Conservation (phyloP, 1,140 invertebrate genomes). For the Augochlora pura region DNA sequence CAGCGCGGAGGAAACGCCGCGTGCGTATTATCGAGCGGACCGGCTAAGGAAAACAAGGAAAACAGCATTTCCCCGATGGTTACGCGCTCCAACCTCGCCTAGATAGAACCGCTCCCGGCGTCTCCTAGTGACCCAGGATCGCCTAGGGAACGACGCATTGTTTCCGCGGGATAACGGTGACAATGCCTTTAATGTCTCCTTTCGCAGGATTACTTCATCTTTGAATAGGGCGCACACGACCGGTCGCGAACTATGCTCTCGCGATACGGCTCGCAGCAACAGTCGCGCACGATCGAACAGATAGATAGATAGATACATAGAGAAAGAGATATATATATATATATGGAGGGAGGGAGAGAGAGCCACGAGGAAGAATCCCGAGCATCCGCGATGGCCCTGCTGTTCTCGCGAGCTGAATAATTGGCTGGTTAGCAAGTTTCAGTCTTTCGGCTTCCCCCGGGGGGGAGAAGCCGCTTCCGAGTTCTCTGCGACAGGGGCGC, state of each 20-base stretch:
- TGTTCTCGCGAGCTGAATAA: no score
- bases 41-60: slow-evolving; percentile 13
- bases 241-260: background rate
- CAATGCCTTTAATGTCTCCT: slow-evolving; percentile 50
- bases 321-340: no score
- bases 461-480: no score
- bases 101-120: slow-evolving; percentile 17
- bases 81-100: slow-evolving; percentile 8
- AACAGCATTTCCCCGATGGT: slow-evolving; percentile 22
- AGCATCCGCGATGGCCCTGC: background rate
- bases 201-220: slow-evolving; percentile 31
- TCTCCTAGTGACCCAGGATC: slow-evolving; percentile 36
- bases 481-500: no score
- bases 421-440: no score
- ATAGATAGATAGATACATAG: no score
- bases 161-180: slow-evolving; percentile 41
- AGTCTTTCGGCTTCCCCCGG: no score
- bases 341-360: no score
- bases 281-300: background rate
- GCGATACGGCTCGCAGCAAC: background rate
- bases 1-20: background rate
- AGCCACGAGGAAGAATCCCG: no score
- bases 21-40: slow-evolving; percentile 1
- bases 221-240: slow-evolving; percentile 3
- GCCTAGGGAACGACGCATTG: slow-evolving; percentile 50